Conservation (phyloP, 2,113 vertebrate species). For the Odontophorus gujanensis region DNA sequence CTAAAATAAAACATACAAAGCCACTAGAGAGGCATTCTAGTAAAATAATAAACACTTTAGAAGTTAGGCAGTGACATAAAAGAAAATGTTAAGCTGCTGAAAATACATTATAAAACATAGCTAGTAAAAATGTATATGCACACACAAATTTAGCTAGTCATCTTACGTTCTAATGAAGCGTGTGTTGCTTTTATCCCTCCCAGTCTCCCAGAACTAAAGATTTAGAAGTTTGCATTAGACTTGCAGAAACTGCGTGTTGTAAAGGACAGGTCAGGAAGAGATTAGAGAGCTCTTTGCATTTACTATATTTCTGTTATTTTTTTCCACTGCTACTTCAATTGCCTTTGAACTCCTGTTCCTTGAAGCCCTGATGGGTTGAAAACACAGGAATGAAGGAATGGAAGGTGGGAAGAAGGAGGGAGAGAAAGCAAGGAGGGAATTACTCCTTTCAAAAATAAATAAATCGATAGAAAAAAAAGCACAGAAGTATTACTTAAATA, state of each 20-base stretch:
- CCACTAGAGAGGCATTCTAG: neutral
- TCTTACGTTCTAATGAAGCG: conserved; percentile 20
- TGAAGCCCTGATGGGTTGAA: conserved; percentile 21
- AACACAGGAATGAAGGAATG: neutral
- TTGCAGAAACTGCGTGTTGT: conserved; percentile 19
- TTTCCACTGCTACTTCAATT: neutral
- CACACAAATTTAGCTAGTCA: neutral
- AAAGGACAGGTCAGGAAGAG: conserved; percentile 24
- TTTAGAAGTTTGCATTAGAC: conserved; percentile 26
- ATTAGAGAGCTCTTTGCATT: conserved; percentile 27
- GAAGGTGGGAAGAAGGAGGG: conserved; percentile 7
- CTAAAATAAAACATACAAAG: neutral
- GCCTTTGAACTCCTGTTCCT: conserved; percentile 36
- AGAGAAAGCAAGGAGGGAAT: conserved; percentile 41
- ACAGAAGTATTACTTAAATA: conserved; percentile 48
- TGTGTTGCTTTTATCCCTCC: neutral
- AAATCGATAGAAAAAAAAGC: conserved; percentile 63
- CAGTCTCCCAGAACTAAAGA: neutral
- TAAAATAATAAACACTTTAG: conserved; percentile 6
- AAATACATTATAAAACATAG: neutral
- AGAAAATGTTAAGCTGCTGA: neutral
- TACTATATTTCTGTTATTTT: neutral
- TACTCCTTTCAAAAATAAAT: conserved; percentile 61
- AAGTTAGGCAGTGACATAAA: neutral
- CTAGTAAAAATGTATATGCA: neutral